A percentile compares a stretch with the other conserved stretches of the same genome.
These are phyloP conservation scores for Megalurothrips usitatus DNA, from an alignment of 2,888 invertebrate species.

Conservation along the genomic window DNA sequence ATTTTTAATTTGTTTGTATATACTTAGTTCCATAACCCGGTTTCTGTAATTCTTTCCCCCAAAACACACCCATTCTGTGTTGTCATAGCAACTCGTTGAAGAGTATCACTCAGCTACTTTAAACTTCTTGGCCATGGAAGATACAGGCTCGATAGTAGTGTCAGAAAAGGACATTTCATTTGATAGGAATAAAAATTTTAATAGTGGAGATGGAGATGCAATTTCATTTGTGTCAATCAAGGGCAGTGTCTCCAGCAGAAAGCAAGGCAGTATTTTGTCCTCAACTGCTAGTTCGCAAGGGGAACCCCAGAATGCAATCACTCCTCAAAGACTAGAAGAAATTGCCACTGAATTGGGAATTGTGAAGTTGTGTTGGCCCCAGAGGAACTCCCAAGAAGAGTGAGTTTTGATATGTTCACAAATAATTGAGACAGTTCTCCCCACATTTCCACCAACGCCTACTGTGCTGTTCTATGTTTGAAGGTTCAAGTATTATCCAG, in stretches of 20 bases:
- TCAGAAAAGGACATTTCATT: background rate
- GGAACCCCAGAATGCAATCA: background rate
- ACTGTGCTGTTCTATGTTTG: background rate
- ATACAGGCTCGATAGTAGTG: background rate
- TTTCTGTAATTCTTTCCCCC: too few species aligned
- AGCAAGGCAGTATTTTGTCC: background rate
- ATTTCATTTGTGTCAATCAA: background rate
- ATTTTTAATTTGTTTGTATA: too few species aligned
- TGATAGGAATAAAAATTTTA: background rate
- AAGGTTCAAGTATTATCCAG: background rate
- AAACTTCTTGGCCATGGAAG: background rate
- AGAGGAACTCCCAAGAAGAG: constrained; percentile 39
- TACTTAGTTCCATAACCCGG: too few species aligned
- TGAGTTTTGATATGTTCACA: background rate
- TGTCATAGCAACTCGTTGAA: background rate
- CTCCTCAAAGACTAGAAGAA: constrained; percentile 47
- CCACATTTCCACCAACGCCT: background rate
- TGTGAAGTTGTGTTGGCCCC: constrained; percentile 63
- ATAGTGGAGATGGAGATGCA: background rate
- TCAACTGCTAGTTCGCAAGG: background rate
- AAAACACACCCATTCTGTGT: background rate
- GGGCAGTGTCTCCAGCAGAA: background rate
- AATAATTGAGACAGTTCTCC: background rate
- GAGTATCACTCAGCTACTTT: background rate
- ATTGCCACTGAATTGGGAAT: constrained; percentile 58